These are phyloP conservation scores for Pseudomyrmex sp. DNA, from an alignment of 1,140 invertebrate species.

Conservation along the genomic window DNA sequence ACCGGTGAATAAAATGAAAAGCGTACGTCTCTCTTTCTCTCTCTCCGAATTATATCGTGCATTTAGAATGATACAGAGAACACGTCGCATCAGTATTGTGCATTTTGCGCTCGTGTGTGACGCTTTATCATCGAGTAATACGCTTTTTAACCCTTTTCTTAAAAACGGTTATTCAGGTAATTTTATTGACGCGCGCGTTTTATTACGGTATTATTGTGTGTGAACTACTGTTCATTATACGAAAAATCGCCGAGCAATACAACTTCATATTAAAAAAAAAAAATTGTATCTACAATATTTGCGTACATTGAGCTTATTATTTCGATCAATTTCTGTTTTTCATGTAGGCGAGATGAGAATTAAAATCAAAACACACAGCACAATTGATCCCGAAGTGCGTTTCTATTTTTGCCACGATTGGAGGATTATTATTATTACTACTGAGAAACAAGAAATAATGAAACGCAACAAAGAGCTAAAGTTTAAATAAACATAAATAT, in stretches of 20 bases:
- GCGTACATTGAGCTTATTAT: background rate
- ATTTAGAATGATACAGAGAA: constrained; percentile 22
- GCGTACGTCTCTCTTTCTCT: background rate
- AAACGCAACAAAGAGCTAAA: background rate
- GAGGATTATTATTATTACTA: background rate
- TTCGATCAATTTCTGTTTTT: constrained; percentile 4
- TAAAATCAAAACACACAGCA: background rate
- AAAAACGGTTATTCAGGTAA: constrained; percentile 41
- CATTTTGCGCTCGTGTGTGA: constrained; percentile 12
- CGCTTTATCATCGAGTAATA: no score
- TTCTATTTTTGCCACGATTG: no score
- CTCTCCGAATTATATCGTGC: background rate
- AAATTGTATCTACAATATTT: background rate
- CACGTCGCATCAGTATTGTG: constrained; percentile 21
- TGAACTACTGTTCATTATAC: constrained; percentile 31
- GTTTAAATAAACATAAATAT: background rate
- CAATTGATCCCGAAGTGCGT: no score
- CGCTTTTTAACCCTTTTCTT: constrained; percentile 32
- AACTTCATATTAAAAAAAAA: constrained; percentile 13
- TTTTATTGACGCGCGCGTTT: constrained; percentile 38
- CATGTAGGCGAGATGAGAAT: background rate
- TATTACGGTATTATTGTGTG: constrained; percentile 2
- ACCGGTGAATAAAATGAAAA: constrained; percentile 39
- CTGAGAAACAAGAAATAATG: background rate
- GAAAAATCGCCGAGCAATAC: background rate